A percentile compares a stretch with the other conserved stretches of the same genome.
These are phyloP conservation scores for Andrena chrysosceles DNA, from an alignment of 2,888 invertebrate genomes.

Conservation along the genomic window DNA sequence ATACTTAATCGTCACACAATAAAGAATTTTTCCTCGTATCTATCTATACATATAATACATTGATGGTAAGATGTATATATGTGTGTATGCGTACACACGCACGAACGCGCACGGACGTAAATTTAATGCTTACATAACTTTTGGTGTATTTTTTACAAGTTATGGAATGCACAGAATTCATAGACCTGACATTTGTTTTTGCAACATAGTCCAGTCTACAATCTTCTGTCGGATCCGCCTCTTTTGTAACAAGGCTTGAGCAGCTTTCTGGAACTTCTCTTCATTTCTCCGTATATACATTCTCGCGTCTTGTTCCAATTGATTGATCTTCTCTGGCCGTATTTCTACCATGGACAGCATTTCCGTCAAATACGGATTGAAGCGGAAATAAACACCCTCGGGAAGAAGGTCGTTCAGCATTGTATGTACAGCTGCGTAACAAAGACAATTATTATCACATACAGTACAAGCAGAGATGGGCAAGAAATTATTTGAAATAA, in stretches of 20 bases:
- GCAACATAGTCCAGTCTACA: slow-evolving; percentile 85
- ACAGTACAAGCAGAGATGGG: neutral
- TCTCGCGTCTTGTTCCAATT: slow-evolving; percentile 90
- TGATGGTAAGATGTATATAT: slow-evolving; percentile 6
- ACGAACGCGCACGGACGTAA: neutral
- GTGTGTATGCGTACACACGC: neutral
- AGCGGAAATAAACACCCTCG: slow-evolving; percentile 91
- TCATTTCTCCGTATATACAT: slow-evolving; percentile 94
- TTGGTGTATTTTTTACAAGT: neutral
- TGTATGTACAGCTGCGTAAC: slow-evolving; percentile 89
- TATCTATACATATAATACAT: neutral
- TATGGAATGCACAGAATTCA: slow-evolving; percentile 66
- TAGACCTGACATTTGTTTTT: slow-evolving; percentile 81
- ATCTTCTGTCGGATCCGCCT: slow-evolving; percentile 84
- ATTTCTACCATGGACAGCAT: slow-evolving; percentile 93
- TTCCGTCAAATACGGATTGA: slow-evolving; percentile 95
- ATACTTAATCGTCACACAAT: neutral
- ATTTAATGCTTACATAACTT: slow-evolving; percentile 12
- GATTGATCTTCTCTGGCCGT: slow-evolving; percentile 89
- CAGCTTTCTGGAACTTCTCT: slow-evolving; percentile 90
- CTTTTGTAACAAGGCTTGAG: slow-evolving; percentile 84
- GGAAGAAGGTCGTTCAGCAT: slow-evolving; percentile 91
- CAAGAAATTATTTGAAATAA: too few species aligned
- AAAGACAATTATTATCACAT: slow-evolving; percentile 13
- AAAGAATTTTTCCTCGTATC: neutral